A percentile compares a stretch with the other conserved stretches of the same genome.
These are phyloP conservation scores for Mastacembelus armatus DNA, from an alignment of 2,797 vertebrate genomes.

Conservation along the genomic window DNA sequence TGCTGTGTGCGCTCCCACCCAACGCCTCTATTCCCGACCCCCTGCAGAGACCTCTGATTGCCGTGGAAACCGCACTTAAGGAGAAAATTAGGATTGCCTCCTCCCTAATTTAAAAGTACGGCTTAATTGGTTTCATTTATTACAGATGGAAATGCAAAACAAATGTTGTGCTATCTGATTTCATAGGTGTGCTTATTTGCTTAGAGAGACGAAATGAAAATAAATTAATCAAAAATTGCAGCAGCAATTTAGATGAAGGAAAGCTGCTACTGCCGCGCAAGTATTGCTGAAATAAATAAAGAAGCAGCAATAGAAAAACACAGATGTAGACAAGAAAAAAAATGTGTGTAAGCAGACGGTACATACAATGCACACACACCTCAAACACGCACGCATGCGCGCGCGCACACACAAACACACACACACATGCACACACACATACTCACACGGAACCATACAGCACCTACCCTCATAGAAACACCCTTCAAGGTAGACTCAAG, in stretches of 20 bases:
- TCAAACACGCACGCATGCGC: too few relatives aligned
- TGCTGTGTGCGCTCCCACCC: constrained; percentile 78
- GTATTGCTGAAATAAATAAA: constrained; percentile 14
- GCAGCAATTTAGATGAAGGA: constrained; percentile 31
- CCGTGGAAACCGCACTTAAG: constrained; percentile 85
- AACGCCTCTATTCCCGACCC: constrained; percentile 79
- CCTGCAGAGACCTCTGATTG: constrained; percentile 83
- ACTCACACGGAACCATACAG: constrained; percentile 20
- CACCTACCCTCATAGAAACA: constrained; percentile 52
- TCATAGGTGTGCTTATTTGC: constrained; percentile 72
- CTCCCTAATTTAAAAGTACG: constrained; percentile 81
- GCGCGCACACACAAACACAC: constrained; percentile 34
- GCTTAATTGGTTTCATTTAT: constrained; percentile 85
- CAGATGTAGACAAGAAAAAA: constrained; percentile 21
- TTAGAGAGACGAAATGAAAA: constrained; percentile 51
- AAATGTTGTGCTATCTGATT: constrained; percentile 70
- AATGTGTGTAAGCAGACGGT: constrained; percentile 6
- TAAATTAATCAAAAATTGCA: constrained; percentile 45
- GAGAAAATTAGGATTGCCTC: constrained; percentile 84
- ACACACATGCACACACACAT: too few relatives aligned
- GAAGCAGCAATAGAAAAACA: constrained; percentile 5
- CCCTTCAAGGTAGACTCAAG: constrained; percentile 65
- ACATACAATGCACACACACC: constrained; percentile 15
- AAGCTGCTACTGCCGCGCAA: not conserved
- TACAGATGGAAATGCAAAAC: constrained; percentile 76